phyloP scores from a whole-genome alignment of 2,888 invertebrate species.

The Zonitis immaculata region DNA sequence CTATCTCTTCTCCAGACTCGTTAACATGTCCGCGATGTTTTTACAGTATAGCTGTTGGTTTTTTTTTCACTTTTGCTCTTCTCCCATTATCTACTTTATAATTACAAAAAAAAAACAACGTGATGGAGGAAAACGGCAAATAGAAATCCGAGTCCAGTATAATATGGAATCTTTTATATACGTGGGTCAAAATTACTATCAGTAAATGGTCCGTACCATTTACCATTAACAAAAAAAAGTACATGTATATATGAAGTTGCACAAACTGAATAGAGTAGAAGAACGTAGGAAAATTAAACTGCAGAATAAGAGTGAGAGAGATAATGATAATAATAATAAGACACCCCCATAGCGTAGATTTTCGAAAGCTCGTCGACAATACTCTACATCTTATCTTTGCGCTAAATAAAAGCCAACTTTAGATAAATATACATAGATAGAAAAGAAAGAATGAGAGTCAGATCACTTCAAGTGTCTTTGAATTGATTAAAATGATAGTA shows the following conservation, averaged over 20 bases:
- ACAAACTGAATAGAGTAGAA: conserved; percentile 31
- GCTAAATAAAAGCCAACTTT: conserved; percentile 47
- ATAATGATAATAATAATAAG: no score
- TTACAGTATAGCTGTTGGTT: no score
- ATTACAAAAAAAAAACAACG: conserved; percentile 17
- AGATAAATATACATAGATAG: conserved; percentile 48
- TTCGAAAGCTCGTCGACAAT: conserved; percentile 37
- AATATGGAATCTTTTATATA: conserved; percentile 25
- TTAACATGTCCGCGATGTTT: conserved; percentile 29
- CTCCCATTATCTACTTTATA: no score
- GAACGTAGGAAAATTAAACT: conserved; percentile 35
- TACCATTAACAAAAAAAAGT: conserved; percentile 41
- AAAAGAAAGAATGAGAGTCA: conserved; percentile 37
- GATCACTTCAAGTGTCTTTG: conserved; percentile 45
- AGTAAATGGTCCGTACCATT: conserved; percentile 42
- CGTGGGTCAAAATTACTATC: conserved; percentile 40
- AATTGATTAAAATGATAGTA: conserved; percentile 49
- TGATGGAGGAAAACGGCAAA: no score
- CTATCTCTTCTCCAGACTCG: no score
- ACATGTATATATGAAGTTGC: conserved; percentile 30
- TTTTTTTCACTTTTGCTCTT: no score
- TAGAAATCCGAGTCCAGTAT: conserved; percentile 19
- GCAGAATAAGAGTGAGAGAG: conserved; percentile 29
- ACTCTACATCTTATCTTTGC: conserved; percentile 41
- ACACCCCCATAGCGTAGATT: conserved; percentile 34